Conservation (phyloP, 2,888 invertebrate species). For the Cheiracanthium punctorium region DNA sequence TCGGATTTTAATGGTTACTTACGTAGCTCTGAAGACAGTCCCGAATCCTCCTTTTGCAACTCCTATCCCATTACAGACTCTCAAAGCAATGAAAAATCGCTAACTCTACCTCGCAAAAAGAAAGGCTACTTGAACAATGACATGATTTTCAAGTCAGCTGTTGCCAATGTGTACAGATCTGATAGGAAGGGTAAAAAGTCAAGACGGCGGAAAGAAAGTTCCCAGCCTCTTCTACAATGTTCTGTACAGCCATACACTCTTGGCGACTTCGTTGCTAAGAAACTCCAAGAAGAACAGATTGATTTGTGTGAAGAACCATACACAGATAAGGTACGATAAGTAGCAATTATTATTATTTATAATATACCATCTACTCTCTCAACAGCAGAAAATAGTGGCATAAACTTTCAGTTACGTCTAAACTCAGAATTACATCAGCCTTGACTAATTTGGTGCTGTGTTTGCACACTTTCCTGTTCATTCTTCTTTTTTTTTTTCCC, state of each 20-base stretch:
- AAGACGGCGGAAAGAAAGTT: slow-evolving; percentile 40
- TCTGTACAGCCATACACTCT: slow-evolving; percentile 56
- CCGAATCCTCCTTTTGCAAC: slow-evolving; percentile 6
- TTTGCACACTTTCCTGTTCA: too few relatives aligned
- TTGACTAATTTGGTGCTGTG: too few relatives aligned
- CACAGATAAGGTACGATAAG: slow-evolving; percentile 73
- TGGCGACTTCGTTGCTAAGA: slow-evolving; percentile 72
- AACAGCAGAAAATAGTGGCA: too few relatives aligned
- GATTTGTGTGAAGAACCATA: slow-evolving; percentile 76
- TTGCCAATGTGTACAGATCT: slow-evolving; percentile 25
- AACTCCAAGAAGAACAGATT: slow-evolving; percentile 75
- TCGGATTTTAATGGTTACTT: slow-evolving; percentile 51
- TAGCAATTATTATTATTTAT: too few relatives aligned
- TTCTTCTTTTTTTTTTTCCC: too few relatives aligned
- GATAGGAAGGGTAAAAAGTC: slow-evolving; percentile 59
- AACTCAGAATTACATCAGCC: too few relatives aligned
- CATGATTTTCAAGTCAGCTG: slow-evolving; percentile 27
- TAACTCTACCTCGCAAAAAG: slow-evolving; percentile 50
- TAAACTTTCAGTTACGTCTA: too few relatives aligned
- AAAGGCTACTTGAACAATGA: slow-evolving; percentile 39
- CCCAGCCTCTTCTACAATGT: slow-evolving; percentile 29
- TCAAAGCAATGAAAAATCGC: slow-evolving; percentile 25
- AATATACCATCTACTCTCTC: too few relatives aligned
- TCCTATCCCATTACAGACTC: neutral
- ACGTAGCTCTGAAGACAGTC: neutral